These are phyloP conservation scores for Piaya cayana DNA, from an alignment of 2,113 vertebrate genomes.

Conservation along the genomic window DNA sequence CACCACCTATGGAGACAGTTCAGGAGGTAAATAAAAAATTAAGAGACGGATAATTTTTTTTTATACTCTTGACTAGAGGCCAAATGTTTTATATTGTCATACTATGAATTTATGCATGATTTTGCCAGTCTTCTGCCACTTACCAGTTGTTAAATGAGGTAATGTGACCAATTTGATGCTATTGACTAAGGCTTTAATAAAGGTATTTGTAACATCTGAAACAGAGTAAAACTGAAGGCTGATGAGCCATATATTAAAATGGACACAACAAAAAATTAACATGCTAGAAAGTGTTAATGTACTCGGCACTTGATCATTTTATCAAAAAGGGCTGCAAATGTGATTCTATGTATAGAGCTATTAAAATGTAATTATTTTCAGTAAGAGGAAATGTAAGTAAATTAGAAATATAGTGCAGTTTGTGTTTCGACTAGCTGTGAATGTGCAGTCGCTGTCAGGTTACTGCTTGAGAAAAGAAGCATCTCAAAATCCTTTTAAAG, in stretches of 20 bases:
- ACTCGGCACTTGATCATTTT: neutral
- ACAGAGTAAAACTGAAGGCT: neutral
- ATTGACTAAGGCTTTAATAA: neutral
- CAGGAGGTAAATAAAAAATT: constrained; percentile 92
- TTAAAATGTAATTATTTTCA: neutral
- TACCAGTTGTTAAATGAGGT: neutral
- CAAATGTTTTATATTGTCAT: neutral
- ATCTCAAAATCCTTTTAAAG: neutral
- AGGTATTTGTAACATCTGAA: neutral
- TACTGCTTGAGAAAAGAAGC: neutral
- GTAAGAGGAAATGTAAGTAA: neutral
- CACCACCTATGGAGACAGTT: constrained; percentile 98
- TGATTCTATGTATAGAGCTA: neutral
- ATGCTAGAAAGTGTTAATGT: neutral
- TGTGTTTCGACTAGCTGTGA: neutral
- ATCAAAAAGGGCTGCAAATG: neutral
- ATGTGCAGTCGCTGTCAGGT: neutral
- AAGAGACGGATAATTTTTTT: constrained; percentile 44
- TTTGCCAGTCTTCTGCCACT: neutral
- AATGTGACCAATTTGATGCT: neutral
- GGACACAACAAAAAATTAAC: neutral
- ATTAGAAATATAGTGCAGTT: neutral
- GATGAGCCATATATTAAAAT: neutral
- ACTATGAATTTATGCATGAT: neutral
- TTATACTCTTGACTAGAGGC: constrained; percentile 61